These are phyloP conservation scores for Noctua janthe DNA, from an alignment of 2,888 invertebrate species.

Conservation along the genomic window DNA sequence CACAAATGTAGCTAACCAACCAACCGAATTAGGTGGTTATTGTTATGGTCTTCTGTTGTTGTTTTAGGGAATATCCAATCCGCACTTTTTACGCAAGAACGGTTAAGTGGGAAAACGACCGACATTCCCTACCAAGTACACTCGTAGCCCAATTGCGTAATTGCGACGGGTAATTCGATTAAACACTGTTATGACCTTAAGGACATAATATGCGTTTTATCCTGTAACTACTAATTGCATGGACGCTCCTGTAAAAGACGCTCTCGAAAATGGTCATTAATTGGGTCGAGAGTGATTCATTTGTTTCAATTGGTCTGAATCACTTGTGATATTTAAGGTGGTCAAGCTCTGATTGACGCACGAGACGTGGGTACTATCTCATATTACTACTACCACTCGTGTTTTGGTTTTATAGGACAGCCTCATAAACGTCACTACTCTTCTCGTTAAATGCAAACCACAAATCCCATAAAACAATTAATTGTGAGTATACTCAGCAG, in stretches of 20 bases:
- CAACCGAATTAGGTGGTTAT: neutral
- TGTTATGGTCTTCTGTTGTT: neutral
- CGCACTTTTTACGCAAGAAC: neutral
- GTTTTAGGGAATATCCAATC: neutral
- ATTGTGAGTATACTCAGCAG: slow-evolving; percentile 11
- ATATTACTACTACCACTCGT: slow-evolving; percentile 29
- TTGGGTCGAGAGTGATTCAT: slow-evolving; percentile 70
- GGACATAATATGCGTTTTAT: slow-evolving; percentile 11
- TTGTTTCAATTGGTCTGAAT: slow-evolving; percentile 72
- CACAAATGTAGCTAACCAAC: neutral
- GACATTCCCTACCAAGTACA: neutral
- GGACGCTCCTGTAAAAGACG: slow-evolving; percentile 30
- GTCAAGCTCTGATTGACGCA: slow-evolving; percentile 77
- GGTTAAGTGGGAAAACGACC: neutral
- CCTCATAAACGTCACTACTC: slow-evolving; percentile 44
- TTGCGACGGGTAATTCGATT: neutral
- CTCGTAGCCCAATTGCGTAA: neutral
- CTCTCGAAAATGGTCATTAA: slow-evolving; percentile 41
- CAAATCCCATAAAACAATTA: slow-evolving; percentile 53
- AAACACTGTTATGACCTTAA: neutral
- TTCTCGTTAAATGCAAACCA: slow-evolving; percentile 62
- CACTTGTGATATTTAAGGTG: slow-evolving; percentile 69
- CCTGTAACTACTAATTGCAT: slow-evolving; percentile 22
- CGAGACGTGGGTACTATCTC: slow-evolving; percentile 47
- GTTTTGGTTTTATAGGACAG: slow-evolving; percentile 34